Percentiles rank a stretch among this genome's conserved stretches.
phyloP scores from a whole-genome alignment of 2,888 invertebrate species.

The Mechanitis mazaeus region DNA sequence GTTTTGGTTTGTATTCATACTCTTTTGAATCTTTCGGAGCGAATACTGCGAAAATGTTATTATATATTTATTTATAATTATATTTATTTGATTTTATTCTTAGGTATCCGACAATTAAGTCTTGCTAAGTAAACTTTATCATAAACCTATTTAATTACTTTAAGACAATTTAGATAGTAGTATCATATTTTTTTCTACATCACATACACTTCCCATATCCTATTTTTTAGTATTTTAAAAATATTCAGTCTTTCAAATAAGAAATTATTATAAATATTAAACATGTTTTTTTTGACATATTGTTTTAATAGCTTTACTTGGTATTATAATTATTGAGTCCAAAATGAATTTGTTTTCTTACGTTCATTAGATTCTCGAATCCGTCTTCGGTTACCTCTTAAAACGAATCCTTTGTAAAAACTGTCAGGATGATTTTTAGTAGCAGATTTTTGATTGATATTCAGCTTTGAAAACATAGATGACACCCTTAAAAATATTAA shows the following conservation, averaged over 20 bases:
- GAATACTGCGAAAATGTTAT: constrained; percentile 31
- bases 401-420: constrained; percentile 43
- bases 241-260: no score
- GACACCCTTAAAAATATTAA: constrained; percentile 39
- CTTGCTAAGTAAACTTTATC: no score
- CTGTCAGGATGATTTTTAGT: constrained; percentile 20
- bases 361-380: constrained; percentile 44
- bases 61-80: background rate
- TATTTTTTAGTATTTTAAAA: no score
- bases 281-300: no score
- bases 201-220: no score
- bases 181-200: no score
- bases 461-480: constrained; percentile 37
- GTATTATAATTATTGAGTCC: background rate
- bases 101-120: no score
- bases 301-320: background rate
- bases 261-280: no score
- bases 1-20: constrained; percentile 42
- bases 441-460: constrained; percentile 27
- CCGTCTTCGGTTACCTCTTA: constrained; percentile 37
- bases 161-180: no score
- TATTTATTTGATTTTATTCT: background rate
- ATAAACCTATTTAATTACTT: no score
- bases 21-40: constrained; percentile 35
- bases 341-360: constrained; percentile 33